Percentiles rank a stretch among this genome's conserved stretches.
phyloP scores from a whole-genome alignment of 2,888 invertebrate species.

The Erebia palarica region DNA sequence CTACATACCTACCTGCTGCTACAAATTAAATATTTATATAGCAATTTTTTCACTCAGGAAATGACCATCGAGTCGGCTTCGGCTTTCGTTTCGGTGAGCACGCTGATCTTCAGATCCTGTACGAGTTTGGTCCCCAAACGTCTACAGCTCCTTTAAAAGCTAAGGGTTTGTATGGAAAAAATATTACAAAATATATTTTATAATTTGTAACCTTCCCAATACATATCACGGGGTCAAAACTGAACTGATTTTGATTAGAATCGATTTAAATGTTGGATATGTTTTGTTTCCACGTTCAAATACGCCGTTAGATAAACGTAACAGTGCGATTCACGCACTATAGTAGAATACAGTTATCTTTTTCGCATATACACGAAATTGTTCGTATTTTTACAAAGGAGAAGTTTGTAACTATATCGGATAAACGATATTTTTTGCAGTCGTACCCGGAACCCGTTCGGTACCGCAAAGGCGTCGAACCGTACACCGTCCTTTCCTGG shows the following conservation, averaged over 20 bases:
- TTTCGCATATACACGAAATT: no score
- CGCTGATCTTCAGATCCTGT: constrained; percentile 88
- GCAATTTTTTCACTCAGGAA: constrained; percentile 76
- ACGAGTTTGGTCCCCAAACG: constrained; percentile 89
- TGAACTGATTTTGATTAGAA: no score
- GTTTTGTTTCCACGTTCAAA: no score
- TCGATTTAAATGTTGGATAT: no score
- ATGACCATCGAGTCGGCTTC: constrained; percentile 88
- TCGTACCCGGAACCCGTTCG: constrained; percentile 53
- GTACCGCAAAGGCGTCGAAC: constrained; percentile 48
- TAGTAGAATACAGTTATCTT: no score
- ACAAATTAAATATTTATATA: not conserved
- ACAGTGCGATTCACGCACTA: no score
- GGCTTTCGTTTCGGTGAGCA: constrained; percentile 90
- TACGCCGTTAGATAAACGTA: no score
- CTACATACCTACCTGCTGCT: not conserved
- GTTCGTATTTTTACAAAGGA: no score
- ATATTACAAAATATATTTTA: not conserved
- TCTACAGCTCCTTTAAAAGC: constrained; percentile 85
- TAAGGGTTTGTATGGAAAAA: constrained; percentile 64
- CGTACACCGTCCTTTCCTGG: constrained; percentile 56
- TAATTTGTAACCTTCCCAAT: no score
- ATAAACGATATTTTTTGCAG: not conserved
- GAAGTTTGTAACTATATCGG: not conserved
- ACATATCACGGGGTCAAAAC: no score